A percentile compares a stretch with the other conserved stretches of the same genome.
phyloP scores from a whole-genome alignment of 2,113 vertebrate species.

The Dicaeum eximium region DNA sequence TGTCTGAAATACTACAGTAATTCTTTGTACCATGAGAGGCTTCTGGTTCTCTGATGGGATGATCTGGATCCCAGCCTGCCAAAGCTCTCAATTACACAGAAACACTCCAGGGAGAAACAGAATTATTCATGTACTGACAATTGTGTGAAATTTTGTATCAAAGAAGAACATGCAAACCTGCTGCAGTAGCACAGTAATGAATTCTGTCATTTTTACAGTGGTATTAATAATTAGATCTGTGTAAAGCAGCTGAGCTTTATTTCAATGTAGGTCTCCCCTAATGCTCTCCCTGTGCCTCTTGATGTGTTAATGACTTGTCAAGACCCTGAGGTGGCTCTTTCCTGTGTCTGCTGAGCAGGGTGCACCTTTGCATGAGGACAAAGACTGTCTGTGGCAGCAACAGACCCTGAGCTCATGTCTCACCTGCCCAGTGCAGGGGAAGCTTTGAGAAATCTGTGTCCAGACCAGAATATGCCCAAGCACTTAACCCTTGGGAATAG shows the following conservation, averaged over 20 bases:
- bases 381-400: not conserved
- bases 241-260: not conserved
- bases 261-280: not conserved
- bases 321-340: not conserved
- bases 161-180: not conserved
- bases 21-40: not conserved
- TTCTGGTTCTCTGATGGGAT: not conserved
- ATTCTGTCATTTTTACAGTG: not conserved
- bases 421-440: not conserved
- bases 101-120: not conserved
- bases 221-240: not conserved
- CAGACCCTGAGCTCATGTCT: not conserved
- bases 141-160: not conserved
- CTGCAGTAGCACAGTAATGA: not conserved
- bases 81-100: not conserved
- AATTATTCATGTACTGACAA: not conserved
- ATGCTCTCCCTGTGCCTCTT: not conserved
- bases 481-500: not conserved
- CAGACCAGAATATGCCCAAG: not conserved
- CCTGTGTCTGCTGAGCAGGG: not conserved
- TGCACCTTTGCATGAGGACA: not conserved
- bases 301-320: not conserved
- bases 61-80: not conserved
- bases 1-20: not conserved
- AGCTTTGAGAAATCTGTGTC: not conserved